phyloP scores from a whole-genome alignment of 35 echinoderm and acorn worm genomes.

The Ophioderma brevispina region DNA sequence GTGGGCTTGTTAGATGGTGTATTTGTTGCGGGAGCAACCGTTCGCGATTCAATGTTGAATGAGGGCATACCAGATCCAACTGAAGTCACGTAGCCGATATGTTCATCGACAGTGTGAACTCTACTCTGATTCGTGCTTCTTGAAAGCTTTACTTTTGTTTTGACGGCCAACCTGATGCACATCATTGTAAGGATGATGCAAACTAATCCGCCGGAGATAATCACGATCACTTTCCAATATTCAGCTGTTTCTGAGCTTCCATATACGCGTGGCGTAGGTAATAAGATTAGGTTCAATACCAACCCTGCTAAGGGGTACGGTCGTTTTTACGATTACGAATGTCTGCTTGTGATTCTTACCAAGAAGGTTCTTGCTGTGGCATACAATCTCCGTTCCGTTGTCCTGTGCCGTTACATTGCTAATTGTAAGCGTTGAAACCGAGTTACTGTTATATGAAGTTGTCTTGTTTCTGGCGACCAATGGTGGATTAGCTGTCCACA shows the following conservation, averaged over 20 bases:
- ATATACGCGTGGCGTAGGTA: not conserved
- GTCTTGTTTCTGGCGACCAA: not conserved
- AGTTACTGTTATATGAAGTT: not conserved
- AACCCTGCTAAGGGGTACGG: not conserved
- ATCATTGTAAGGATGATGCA: not conserved
- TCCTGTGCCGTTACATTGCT: not conserved
- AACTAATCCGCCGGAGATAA: not conserved
- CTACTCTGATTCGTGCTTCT: not conserved
- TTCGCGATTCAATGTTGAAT: not conserved
- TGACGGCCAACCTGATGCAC: not conserved
- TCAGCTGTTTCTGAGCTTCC: not conserved
- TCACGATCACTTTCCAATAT: not conserved
- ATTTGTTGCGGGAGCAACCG: too few species aligned
- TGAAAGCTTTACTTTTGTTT: not conserved
- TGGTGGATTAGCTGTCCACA: not conserved
- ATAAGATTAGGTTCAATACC: not conserved
- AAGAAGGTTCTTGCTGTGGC: not conserved
- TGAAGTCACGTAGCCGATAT: not conserved
- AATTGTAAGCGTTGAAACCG: not conserved
- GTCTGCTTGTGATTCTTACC: not conserved
- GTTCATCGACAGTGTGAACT: not conserved
- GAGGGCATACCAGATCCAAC: not conserved
- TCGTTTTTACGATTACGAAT: not conserved
- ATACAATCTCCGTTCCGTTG: not conserved
- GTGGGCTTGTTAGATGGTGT: not conserved